Evolutionary conservation across 2,797 vertebrate species (phyloP).

Genomic region (Morus bassanus): DNA sequence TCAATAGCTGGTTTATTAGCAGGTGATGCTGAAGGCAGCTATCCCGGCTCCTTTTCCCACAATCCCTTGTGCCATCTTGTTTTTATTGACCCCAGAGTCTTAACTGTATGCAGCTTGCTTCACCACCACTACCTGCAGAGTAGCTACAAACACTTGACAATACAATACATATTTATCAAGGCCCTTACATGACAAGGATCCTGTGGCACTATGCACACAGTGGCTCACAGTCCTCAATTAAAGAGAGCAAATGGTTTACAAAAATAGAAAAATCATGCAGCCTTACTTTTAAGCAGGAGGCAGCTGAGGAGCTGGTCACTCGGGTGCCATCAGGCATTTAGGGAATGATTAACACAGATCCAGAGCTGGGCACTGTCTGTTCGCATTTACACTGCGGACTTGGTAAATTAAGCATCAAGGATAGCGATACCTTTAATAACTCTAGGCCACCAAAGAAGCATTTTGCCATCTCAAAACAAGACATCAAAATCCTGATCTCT

Average conservation of each 20-base stretch:
- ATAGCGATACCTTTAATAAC: neutral
- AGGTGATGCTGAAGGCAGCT: constrained; percentile 56
- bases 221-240: constrained; percentile 45
- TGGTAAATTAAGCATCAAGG: neutral
- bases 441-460: neutral
- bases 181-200: constrained; percentile 6
- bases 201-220: neutral
- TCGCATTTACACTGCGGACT: neutral
- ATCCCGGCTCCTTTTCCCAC: constrained; percentile 27
- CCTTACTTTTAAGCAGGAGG: neutral
- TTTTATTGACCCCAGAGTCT: constrained; percentile 33
- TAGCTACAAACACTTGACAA: constrained; percentile 30
- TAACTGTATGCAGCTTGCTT: neutral
- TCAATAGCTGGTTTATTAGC: constrained; percentile 60
- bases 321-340: neutral
- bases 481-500: neutral
- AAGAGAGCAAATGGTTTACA: constrained; percentile 6
- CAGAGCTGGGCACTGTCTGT: neutral
- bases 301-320: neutral
- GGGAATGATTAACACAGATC: neutral
- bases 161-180: constrained; percentile 51
- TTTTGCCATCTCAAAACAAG: neutral
- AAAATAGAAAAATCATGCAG: neutral
- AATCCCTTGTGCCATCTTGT: constrained; percentile 27
- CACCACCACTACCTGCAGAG: constrained; percentile 35